Conservation (phyloP, 2,113 vertebrate genomes). For the Hirundichthys speculiger region DNA sequence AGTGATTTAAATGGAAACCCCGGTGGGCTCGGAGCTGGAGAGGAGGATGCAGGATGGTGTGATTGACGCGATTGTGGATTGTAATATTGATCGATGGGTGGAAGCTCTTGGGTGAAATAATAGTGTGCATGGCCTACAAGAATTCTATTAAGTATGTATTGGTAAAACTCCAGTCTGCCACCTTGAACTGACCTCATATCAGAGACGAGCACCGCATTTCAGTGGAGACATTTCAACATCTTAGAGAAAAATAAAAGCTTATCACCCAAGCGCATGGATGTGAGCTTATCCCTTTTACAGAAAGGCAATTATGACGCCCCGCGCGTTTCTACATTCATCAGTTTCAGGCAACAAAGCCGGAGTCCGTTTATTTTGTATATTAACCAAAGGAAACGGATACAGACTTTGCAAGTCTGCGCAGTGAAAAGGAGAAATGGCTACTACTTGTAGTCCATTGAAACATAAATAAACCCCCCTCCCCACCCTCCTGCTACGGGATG, state of each 20-base stretch:
- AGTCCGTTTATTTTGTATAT: too few relatives aligned
- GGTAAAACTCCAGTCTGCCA: constrained; percentile 52
- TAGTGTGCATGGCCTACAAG: constrained; percentile 65
- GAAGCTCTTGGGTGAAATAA: constrained; percentile 73
- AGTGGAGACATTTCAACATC: constrained; percentile 53
- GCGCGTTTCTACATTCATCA: too few relatives aligned
- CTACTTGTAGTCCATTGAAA: constrained; percentile 67
- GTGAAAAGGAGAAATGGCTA: constrained; percentile 11
- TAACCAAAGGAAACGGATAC: background rate
- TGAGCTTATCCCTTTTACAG: too few relatives aligned
- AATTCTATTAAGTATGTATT: constrained; percentile 59
- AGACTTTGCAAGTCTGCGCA: constrained; percentile 1
- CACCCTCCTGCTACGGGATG: constrained; percentile 46
- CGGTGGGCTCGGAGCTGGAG: constrained; percentile 33
- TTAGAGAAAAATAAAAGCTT: constrained; percentile 1
- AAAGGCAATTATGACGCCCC: too few relatives aligned
- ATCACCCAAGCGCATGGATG: background rate
- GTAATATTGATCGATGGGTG: constrained; percentile 74
- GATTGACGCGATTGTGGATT: constrained; percentile 72
- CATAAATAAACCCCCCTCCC: constrained; percentile 59
- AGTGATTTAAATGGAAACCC: constrained; percentile 59
- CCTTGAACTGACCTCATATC: constrained; percentile 60
- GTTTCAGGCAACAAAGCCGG: too few relatives aligned
- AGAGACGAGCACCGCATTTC: constrained; percentile 3
- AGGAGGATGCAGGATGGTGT: constrained; percentile 51